These are phyloP conservation scores for Melanotaenia trifasciata DNA, from an alignment of 2,797 vertebrate genomes.

Conservation along the genomic window DNA sequence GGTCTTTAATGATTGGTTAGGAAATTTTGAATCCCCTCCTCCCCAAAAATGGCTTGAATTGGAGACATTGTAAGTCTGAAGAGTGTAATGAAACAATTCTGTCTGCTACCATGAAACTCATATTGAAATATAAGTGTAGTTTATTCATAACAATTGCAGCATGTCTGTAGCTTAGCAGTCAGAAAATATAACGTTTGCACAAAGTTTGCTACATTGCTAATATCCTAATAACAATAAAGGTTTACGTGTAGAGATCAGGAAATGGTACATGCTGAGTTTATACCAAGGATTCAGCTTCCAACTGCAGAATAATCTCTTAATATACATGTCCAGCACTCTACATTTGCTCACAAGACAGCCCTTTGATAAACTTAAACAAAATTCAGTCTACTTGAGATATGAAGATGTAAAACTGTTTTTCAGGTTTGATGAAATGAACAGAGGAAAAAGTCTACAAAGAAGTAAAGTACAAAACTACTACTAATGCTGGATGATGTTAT, in stretches of 20 bases:
- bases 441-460: slow-evolving; percentile 34
- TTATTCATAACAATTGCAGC: neutral
- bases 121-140: neutral
- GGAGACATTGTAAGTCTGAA: neutral
- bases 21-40: neutral
- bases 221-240: neutral
- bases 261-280: neutral
- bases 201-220: slow-evolving; percentile 1
- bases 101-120: neutral
- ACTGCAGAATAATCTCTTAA: neutral
- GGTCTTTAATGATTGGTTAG: slow-evolving; percentile 13
- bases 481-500: slow-evolving; percentile 10
- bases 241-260: neutral
- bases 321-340: neutral
- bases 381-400: slow-evolving; percentile 20
- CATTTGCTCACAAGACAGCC: neutral
- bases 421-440: slow-evolving; percentile 51
- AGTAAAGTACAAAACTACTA: slow-evolving; percentile 51
- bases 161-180: neutral
- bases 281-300: neutral
- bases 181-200: neutral
- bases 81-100: neutral
- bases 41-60: neutral
- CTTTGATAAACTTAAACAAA: neutral
- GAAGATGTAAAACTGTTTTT: slow-evolving; percentile 52